Percentiles rank a stretch among this genome's conserved stretches.
Evolutionary conservation across 1,140 invertebrate species (phyloP).

Genomic region (Proctacanthus coquilletti): DNA sequence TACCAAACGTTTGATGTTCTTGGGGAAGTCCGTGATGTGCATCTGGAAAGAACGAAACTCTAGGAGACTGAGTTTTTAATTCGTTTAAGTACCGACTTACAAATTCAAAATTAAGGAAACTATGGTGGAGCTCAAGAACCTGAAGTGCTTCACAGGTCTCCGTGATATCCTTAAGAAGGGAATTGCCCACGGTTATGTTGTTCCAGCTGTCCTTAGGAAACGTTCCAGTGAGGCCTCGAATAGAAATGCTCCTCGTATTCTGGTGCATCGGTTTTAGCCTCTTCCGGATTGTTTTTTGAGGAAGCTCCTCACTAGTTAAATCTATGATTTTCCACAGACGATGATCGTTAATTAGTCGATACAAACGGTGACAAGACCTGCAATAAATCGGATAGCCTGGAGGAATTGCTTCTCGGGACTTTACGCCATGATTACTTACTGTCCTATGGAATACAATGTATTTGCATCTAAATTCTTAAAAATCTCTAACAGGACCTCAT

Average conservation of each 20-base stretch:
- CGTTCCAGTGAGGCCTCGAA: conserved; percentile 17
- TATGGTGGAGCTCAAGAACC: conserved; percentile 35
- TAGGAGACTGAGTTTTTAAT: no score
- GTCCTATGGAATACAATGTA: conserved; percentile 33
- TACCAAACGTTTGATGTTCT: conserved; percentile 35
- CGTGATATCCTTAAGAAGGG: conserved; percentile 22
- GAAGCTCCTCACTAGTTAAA: conserved; percentile 27
- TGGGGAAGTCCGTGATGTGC: conserved; percentile 38
- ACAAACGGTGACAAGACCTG: conserved; percentile 33
- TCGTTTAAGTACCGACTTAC: conserved; percentile 21
- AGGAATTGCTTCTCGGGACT: no score
- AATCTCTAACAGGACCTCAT: conserved; percentile 37
- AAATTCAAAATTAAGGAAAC: conserved; percentile 32
- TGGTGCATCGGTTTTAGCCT: conserved; percentile 31
- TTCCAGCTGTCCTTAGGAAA: conserved; percentile 7
- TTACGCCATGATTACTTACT: no score
- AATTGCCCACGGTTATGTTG: conserved; percentile 12
- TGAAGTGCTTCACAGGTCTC: conserved; percentile 25
- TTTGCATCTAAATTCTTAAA: conserved; percentile 33
- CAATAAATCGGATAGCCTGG: no score
- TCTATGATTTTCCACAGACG: conserved; percentile 36
- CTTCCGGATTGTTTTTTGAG: conserved; percentile 29
- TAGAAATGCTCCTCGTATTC: conserved; percentile 31
- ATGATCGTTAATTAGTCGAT: conserved; percentile 31
- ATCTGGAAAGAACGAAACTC: conserved; percentile 30